A percentile compares a stretch with the other conserved stretches of the same genome.
These are phyloP conservation scores for Poecile montanus DNA, from an alignment of 2,797 vertebrate genomes.

Conservation along the genomic window DNA sequence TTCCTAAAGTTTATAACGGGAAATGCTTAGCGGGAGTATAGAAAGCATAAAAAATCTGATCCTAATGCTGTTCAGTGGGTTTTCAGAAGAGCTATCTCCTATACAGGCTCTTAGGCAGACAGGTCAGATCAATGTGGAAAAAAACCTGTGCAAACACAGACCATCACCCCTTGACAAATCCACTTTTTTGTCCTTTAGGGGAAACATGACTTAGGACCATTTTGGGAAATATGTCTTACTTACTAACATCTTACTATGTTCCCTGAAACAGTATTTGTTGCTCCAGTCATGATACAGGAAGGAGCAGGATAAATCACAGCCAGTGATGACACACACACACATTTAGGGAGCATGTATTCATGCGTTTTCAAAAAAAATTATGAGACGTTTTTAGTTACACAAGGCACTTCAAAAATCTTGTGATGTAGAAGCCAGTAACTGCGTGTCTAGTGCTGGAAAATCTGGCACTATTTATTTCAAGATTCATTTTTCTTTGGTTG, in stretches of 20 bases:
- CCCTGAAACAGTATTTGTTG: background rate
- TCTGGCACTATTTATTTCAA: background rate
- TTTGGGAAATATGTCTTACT: background rate
- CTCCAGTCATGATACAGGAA: background rate
- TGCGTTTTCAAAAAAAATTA: background rate
- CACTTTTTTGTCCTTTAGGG: rapidly evolving
- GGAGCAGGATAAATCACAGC: background rate
- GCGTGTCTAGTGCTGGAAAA: background rate
- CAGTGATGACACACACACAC: background rate
- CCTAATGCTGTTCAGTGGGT: background rate
- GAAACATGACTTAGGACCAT: rapidly evolving
- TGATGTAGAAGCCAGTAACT: background rate
- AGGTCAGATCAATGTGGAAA: background rate
- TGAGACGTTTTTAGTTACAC: background rate
- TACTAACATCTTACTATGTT: background rate
- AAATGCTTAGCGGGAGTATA: background rate
- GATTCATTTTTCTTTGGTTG: background rate
- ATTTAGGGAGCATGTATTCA: background rate
- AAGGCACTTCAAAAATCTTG: background rate
- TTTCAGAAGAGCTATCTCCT: background rate
- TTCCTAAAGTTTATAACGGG: background rate
- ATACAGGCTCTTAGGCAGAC: background rate
- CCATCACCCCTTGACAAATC: background rate
- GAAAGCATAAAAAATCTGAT: background rate
- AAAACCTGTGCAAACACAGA: background rate